Evolutionary conservation across 2,888 invertebrate species (phyloP).

Genomic region (Pollenia angustigena): DNA sequence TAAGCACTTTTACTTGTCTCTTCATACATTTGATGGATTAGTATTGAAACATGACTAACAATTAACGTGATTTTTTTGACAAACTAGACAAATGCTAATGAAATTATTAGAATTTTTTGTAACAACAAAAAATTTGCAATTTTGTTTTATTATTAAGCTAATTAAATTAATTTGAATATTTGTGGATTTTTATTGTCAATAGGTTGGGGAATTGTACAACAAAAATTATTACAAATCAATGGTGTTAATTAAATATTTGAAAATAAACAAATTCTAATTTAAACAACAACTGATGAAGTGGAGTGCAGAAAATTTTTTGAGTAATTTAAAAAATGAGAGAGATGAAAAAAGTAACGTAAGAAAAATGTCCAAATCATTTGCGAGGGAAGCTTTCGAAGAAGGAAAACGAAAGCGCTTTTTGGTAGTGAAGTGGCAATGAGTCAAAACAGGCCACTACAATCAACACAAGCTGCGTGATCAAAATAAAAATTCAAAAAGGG

Average conservation of each 20-base stretch:
- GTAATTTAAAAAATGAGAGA: too few species aligned
- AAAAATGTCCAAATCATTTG: too few species aligned
- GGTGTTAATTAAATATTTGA: slow-evolving; percentile 52
- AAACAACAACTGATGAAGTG: slow-evolving; percentile 15
- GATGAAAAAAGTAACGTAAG: too few species aligned
- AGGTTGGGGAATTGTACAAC: slow-evolving; percentile 49
- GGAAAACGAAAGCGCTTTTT: too few species aligned
- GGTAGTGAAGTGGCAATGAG: too few species aligned
- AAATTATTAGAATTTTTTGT: slow-evolving; percentile 44
- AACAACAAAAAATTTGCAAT: slow-evolving; percentile 10
- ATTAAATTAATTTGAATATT: slow-evolving; percentile 75
- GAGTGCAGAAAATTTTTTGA: not conserved
- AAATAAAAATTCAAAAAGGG: too few species aligned
- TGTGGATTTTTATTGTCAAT: slow-evolving; percentile 5
- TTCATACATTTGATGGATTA: slow-evolving; percentile 1
- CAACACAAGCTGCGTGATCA: too few species aligned
- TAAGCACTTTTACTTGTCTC: too few species aligned
- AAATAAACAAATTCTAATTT: slow-evolving; percentile 20
- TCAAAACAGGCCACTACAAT: too few species aligned
- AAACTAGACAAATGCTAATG: not conserved
- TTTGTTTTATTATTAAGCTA: slow-evolving; percentile 58
- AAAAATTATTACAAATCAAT: slow-evolving; percentile 12
- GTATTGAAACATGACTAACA: slow-evolving; percentile 3
- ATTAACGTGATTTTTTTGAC: not conserved
- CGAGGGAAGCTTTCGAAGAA: too few species aligned